Base-by-base conservation (phyloP, 1,140 invertebrate genomes). In the Lepidostoma basale region DNA sequence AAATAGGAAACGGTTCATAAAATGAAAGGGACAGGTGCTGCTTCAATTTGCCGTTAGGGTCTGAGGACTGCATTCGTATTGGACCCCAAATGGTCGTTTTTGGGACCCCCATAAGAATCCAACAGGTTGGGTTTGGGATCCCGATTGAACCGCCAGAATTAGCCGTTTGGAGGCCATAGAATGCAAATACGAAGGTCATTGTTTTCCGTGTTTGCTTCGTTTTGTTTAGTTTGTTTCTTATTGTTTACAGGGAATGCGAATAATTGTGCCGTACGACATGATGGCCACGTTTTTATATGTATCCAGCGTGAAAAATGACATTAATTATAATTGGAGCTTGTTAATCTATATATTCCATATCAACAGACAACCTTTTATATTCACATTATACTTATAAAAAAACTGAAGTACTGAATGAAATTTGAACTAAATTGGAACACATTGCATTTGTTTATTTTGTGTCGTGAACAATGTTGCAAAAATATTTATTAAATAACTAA, bases 41-140 rank as follows among this genome's bases (percentile, higher is more conserved):
- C 58, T 54, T 63, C 47, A 62, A 68, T 54, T 54, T 23, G 58
- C 47, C 59, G 40, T 59, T 68, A 60, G 60, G 39, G 18, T 18
- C 14, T 30, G 36, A 63, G 1, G 22, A n/a, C 23, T 49, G 28
- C 14, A n/a, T 33, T 26, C 62, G 33, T 65, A 65, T 65, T 20
- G 62, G 49, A 47, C 47, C 12, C 10, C 44, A n/a, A 25, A n/a
- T 30, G 40, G 68, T 58, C 20, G 26, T 62, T 45, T 58, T 69
- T 26, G 33, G 39, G 47, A 20, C 10, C 23, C 62, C 14, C 56
- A 56, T 60, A 44, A 58, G 68, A 69, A 59, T 69, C 68, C 49
- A 69, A 58, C 60, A 64, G 62, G 68, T 65, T 26, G 25, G 25
- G 8, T 12, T n/a, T 62, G 28, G 26, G 49, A 30, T 54, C 49